Evolutionary conservation across 1,140 invertebrate species (phyloP), one percentile per base, ranked within the genome.

Genomic region (Rhyzopertha dominica): DNA sequence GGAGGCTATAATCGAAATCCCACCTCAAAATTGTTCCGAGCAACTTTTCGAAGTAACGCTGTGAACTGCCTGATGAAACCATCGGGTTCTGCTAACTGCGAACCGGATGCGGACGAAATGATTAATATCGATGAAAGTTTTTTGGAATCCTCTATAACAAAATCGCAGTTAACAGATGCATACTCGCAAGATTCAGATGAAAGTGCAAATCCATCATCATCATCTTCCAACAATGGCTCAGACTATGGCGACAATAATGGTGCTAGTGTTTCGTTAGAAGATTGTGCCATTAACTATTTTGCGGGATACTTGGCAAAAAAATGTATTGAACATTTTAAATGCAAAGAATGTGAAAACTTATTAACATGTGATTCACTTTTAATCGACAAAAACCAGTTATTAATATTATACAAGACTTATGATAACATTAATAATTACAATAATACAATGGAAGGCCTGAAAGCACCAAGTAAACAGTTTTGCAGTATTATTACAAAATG

Each of bases 221-320:
- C 24, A 25, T 7, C n/a, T 7, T 7, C 24, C 24, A n/a, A 7
- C 24, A 7, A n/a, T n/a, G n/a, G 24, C 24, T n/a, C n/a, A 29
- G n/a, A 25, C 14, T n/a, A 12, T 29, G 14, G 14, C 24, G n/a
- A 14, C n/a, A 29, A 12, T 29, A 3, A 29, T 29, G 26, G 26
- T 29, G 14, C 26, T 12, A 14, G 14, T 12, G 26, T 29, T 12
- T 29, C 24, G n/a, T 7, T 7, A n/a, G 7, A 7, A 25, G 29
- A 30, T 30, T 30, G 29, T 30, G 13, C 29, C 29, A 16, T 30
- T 30, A 16, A 5, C 10, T 30, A 30, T 16, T 3, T 30, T 30
- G 29, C 29, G 13, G 29, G 29, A 30, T 30, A 30, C 17, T 10
- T 30, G 17, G 29, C 29, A 16, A 30, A 30, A 30, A 30, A 12